Evolutionary conservation across 2,113 vertebrate species (phyloP).

Genomic region (Grallaria varia): DNA sequence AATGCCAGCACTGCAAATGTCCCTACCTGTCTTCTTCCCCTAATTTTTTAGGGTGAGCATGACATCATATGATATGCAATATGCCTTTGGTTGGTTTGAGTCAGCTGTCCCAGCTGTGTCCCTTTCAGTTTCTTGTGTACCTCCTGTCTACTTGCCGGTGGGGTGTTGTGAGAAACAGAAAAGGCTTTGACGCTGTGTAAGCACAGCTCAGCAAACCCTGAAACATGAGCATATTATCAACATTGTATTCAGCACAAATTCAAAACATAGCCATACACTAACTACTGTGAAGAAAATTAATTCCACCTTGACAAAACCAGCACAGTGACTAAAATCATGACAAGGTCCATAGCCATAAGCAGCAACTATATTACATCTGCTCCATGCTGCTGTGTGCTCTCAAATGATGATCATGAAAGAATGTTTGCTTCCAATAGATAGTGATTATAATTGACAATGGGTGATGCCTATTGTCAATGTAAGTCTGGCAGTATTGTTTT

Average conservation of each 20-base stretch:
- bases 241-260: not conserved
- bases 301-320: not conserved
- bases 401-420: not conserved
- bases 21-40: not conserved
- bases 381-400: not conserved
- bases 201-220: not conserved
- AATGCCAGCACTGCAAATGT: not conserved
- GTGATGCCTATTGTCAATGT: not conserved
- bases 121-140: not conserved
- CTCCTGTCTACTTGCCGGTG: rapidly evolving
- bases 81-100: not conserved
- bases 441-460: not conserved
- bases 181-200: not conserved
- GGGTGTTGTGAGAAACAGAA: not conserved
- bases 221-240: not conserved
- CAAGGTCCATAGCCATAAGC: not conserved
- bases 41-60: not conserved
- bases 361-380: not conserved
- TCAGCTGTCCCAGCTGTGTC: not conserved
- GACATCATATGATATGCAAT: not conserved
- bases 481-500: not conserved
- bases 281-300: not conserved
- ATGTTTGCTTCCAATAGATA: not conserved
- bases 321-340: not conserved
- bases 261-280: not conserved